Base-by-base conservation (phyloP, 2,797 vertebrate species). In the Masticophis lateralis region DNA sequence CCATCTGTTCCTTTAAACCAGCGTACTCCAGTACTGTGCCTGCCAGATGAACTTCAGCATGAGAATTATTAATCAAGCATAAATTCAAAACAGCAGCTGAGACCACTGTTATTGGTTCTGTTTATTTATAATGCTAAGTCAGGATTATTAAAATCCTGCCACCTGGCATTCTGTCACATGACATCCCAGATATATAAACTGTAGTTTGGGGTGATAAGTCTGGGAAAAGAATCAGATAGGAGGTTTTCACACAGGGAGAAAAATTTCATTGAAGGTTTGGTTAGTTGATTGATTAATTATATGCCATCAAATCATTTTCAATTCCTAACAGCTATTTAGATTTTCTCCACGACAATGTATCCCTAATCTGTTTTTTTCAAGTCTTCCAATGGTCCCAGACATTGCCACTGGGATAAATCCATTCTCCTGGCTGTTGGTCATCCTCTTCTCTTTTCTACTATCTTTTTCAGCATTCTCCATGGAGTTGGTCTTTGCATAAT, bases 1-100 rank as follows among this genome's bases (percentile, higher is more conserved):
- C 94, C 94, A 91, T 96, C 93, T 96, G 92, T 95, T 96, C 96
- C 95, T 97, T 95, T 95, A 96, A 95, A 92, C 92, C 37, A 63
- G 18, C 55, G 59, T 79, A 79, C 74, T 43, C 18, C 74, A 83
- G 37, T 83, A 83, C 20, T 83, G 74, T 83, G 74, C 37, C 74
- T 83, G 20, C 20, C 20, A 83, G 74, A 83, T 83, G 37, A 83
- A 83, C 37, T 47, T 83, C 37, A 83, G 10, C 74, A 83, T 83
- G 74, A 83, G 87, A 88, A 88, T 25, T 59, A 57, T 88, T 59
- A 37, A 20, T 88, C n/a, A 20, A 59, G 56, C 22, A 37, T 88
- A 43, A 59, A 57, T 59, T 95, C 95, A 83, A 91, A 90, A 95
- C 86, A 95, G 47, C 94, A 96, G 94, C 95, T 96, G 96, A 83